Evolutionary conservation across 2,113 vertebrate species (phyloP).

Genomic region (Prunella himalayana): DNA sequence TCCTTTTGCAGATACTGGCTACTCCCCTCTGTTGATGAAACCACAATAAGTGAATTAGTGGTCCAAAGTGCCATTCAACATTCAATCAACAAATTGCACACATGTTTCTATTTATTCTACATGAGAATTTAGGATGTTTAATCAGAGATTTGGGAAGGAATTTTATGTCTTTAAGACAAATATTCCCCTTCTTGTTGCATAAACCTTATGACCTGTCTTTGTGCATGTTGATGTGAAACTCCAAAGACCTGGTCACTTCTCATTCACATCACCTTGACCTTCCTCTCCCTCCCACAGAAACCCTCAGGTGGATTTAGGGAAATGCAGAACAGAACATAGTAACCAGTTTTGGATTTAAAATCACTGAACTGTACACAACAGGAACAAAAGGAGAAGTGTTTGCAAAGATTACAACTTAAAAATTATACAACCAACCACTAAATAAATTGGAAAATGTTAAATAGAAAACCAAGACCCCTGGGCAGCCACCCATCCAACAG

Average conservation of each 20-base stretch:
- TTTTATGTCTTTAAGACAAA: not conserved
- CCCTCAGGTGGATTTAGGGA: not conserved
- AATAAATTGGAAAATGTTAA: not conserved
- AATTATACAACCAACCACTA: not conserved
- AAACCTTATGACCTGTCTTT: not conserved
- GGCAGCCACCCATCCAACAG: not conserved
- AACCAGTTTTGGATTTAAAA: not conserved
- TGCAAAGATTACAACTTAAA: not conserved
- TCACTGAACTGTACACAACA: not conserved
- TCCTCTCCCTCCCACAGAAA: not conserved
- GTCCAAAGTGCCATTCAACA: not conserved
- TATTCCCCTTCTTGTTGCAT: not conserved
- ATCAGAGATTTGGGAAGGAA: not conserved
- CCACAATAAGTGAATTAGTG: not conserved
- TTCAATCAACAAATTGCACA: accelerated
- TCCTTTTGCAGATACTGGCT: not conserved
- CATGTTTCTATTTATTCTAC: not conserved
- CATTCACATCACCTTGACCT: not conserved
- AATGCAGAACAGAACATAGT: not conserved
- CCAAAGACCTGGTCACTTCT: not conserved
- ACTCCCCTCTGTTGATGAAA: not conserved
- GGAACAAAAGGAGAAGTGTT: not conserved
- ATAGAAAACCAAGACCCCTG: not conserved
- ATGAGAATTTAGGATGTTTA: not conserved
- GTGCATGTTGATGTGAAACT: not conserved